Conservation (phyloP, 1,140 invertebrate species). For the Sarcophaga bullata region DNA sequence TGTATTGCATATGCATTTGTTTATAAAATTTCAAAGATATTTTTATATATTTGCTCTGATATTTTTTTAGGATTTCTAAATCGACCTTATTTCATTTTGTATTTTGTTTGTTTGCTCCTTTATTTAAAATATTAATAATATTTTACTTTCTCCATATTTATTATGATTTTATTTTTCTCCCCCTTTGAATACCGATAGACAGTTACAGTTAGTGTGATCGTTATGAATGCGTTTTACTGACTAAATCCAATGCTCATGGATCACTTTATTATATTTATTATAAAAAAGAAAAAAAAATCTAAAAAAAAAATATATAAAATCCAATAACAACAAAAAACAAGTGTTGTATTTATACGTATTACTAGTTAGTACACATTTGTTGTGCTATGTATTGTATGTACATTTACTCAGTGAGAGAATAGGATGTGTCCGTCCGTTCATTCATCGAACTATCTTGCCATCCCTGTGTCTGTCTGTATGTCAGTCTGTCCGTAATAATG, state of each 20-base stretch:
- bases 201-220: neutral
- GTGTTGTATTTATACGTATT: neutral
- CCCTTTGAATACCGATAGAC: neutral
- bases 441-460: no score
- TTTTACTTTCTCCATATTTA: constrained; percentile 26
- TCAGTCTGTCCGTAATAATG: neutral
- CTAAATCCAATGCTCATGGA: constrained; percentile 16
- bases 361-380: constrained; percentile 16
- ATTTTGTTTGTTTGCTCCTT: constrained; percentile 8
- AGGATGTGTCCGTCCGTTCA: no score
- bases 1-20: neutral
- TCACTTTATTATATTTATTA: constrained; percentile 26
- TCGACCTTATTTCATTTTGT: neutral
- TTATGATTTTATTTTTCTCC: neutral
- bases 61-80: neutral
- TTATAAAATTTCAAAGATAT: neutral
- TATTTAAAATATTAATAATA: neutral
- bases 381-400: constrained; percentile 10
- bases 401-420: neutral
- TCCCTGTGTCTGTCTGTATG: neutral
- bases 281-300: constrained; percentile 7
- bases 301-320: no score
- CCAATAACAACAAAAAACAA: neutral
- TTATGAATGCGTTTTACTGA: constrained; percentile 23
- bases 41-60: neutral